Evolutionary conservation across 2,797 vertebrate genomes (phyloP), one percentile per base, ranked within the genome.

Genomic region (Spinus pinus): DNA sequence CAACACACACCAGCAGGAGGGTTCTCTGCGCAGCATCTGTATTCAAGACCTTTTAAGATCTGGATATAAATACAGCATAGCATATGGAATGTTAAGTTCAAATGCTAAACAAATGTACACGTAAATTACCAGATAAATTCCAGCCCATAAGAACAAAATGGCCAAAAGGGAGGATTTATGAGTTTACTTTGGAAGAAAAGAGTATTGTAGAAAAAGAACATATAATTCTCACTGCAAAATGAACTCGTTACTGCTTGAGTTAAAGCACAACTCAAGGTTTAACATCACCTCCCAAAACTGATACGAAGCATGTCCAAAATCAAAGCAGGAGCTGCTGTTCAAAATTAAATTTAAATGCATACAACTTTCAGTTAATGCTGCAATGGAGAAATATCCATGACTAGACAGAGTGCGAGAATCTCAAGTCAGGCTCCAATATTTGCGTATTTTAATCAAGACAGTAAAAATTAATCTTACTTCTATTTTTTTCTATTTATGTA

Each of bases 91-190:
- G 39, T 57, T 71, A 86, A 49, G 53, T 79, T 94, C 58, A 95
- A 84, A 91, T 65, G 58, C 81, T 94, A 94, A 88, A 87, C 27
- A 92, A 92, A 92, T 16, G 62, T 61, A 84, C 53, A 56, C 39
- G 80, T 79, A 92, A 93, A 93, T 86, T 91, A 79, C 15, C 58
- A 74, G n/a, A 86, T 61, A 84, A 92, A 81, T 84, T 84, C 50
- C 78, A 89, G 27, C 13, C 78, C 19, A 25, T 49, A 78, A 25
- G 46, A 90, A 93, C 41, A n/a, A 93, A 95, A 84, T 64, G 30
- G 35, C 84, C 71, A 79, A 88, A 90, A 86, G n/a, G 42, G 27
- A 94, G 73, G 42, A 91, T 69, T 89, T 72, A 90, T 28, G n/a
- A 81, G 33, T 79, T 86, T 81, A 72, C 53, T 81, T 84, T 54